Evolutionary conservation across 23 tunicate species (phyloP), one percentile per base, ranked within the genome.

Genomic region (Halocynthia aurantium): DNA sequence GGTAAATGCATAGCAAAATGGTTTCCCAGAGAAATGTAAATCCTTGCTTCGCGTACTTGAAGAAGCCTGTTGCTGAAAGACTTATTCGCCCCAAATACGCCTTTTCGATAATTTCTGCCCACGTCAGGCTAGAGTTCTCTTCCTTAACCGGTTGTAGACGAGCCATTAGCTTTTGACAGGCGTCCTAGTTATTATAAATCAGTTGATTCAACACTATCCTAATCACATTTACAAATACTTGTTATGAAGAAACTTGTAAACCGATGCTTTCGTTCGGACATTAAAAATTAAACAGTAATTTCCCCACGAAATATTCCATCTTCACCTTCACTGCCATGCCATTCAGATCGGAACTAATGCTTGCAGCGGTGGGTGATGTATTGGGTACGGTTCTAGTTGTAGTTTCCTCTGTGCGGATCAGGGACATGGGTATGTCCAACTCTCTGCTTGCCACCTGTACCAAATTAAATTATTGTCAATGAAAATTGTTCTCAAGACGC

Each of bases 271-370:
- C 44, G 44, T 31, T 31, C 44, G 44, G 44, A 31, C 44, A 31
- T 31, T 4, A 31, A 31, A 31, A 31, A 31, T 0, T 31, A 31
- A 31, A 31, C 44, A 31, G 44, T 31, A 31, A 31, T 31, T 0
- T 31, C 44, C 44, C 44, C 44, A 0, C 44, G 4, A 31, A 31
- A 31, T 31, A 31, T 31, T 31, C 44, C 44, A 31, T 31, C 44
- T 31, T 31, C 44, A 92, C 98, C 85, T 94, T 84, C 22, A 88
- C 86, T 19, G 99, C 99, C 87, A 78, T 81, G 50, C 99, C 95
- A 58, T 94, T 94, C 6, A 88, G 17, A 68, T 94, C 99, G 6
- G 88, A 70, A 50, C 90, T 70, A 64, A 77, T 53, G 61, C 90
- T 87, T 57, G 91, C 95, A 8, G 95, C 91, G 6, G 95, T 84